phyloP scores from a whole-genome alignment of 2,888 invertebrate genomes.

The Drosophila mayaguana region DNA sequence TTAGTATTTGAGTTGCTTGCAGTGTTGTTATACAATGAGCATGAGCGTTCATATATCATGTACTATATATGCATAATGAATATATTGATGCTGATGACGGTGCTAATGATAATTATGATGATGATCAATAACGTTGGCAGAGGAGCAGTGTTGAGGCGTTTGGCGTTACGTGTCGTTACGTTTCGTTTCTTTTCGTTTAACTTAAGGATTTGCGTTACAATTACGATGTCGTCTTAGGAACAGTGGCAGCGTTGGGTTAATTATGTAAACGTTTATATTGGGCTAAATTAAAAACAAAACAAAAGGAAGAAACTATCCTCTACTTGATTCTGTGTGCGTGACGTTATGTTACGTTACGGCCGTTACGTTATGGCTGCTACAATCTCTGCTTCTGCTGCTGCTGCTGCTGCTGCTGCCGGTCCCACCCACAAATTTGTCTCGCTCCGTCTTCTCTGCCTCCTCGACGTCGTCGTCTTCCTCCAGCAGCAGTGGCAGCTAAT shows the following conservation, averaged over 20 bases:
- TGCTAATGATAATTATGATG: conserved; percentile 26
- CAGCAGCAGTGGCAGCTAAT: conserved; percentile 66
- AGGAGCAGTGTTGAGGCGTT: conserved; percentile 58
- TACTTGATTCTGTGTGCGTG: conserved; percentile 44
- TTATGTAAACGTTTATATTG: conserved; percentile 56
- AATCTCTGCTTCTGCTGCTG: conserved; percentile 29
- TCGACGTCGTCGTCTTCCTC: conserved; percentile 50
- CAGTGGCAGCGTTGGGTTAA: conserved; percentile 79
- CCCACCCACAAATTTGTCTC: conserved; percentile 41
- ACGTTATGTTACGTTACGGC: conserved; percentile 47
- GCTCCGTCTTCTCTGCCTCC: conserved; percentile 38
- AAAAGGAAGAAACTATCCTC: conserved; percentile 28
- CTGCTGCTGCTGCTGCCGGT: conserved; percentile 46
- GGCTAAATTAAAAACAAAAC: conserved; percentile 38
- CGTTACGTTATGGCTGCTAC: conserved; percentile 44
- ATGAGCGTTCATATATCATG: conserved; percentile 33
- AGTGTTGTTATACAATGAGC: conserved; percentile 33
- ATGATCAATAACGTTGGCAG: conserved; percentile 64
- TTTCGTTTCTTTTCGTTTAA: conserved; percentile 47
- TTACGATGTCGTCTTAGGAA: conserved; percentile 70
- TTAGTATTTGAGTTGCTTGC: conserved; percentile 29
- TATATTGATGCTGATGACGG: conserved; percentile 15
- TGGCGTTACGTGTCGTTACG: conserved; percentile 34
- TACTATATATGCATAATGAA: conserved; percentile 19
- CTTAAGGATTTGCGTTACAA: conserved; percentile 47